Evolutionary conservation across 2,888 invertebrate species (phyloP).

Genomic region (Mimachlamys varia): DNA sequence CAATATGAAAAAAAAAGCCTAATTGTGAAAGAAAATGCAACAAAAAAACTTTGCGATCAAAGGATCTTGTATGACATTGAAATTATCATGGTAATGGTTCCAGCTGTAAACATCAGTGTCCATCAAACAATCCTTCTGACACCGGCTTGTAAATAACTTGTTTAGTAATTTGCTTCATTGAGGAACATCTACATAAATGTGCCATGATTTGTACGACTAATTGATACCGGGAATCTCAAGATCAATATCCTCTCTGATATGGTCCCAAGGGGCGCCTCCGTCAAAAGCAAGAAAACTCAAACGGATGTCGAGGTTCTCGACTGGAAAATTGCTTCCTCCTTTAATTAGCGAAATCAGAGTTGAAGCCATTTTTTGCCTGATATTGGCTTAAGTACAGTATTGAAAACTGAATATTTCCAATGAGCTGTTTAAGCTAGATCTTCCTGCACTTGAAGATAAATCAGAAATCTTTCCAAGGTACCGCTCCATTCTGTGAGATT

Average conservation of each 20-base stretch:
- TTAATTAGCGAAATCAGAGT: conserved; percentile 18
- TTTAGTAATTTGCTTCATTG: not conserved
- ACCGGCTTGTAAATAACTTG: not conserved
- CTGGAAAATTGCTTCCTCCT: conserved; percentile 9
- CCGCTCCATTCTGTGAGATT: not conserved
- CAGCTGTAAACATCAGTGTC: not conserved
- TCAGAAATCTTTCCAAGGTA: not conserved
- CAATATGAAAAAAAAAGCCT: too few relatives aligned
- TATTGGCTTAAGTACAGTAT: conserved; percentile 10
- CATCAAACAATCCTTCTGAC: not conserved
- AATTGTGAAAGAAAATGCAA: not conserved
- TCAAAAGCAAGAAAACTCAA: not conserved
- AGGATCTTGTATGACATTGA: not conserved
- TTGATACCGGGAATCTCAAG: not conserved
- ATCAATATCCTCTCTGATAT: not conserved
- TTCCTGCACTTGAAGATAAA: not conserved
- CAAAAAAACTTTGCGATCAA: not conserved
- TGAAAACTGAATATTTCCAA: not conserved
- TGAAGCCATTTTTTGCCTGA: not conserved
- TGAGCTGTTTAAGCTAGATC: not conserved
- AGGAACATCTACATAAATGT: conserved; percentile 20
- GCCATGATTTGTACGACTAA: not conserved
- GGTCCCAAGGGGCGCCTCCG: not conserved
- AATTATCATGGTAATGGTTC: not conserved
- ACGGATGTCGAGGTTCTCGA: not conserved